phyloP scores from a whole-genome alignment of 2,888 invertebrate species.

The Argyra leucocephala region DNA sequence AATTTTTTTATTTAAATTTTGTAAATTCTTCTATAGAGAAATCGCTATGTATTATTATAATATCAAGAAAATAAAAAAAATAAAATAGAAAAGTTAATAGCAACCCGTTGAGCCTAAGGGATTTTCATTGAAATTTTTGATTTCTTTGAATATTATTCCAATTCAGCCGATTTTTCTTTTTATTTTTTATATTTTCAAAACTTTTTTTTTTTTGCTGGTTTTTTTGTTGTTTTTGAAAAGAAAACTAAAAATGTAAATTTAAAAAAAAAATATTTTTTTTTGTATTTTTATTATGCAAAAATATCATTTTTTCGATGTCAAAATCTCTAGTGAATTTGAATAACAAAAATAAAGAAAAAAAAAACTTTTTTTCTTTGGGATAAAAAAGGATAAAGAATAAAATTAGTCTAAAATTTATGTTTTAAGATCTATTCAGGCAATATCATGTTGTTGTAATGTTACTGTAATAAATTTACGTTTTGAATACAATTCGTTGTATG shows the following conservation, averaged over 20 bases:
- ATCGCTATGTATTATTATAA: too few species aligned
- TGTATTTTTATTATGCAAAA: neutral
- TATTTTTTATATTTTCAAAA: neutral
- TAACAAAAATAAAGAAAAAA: neutral
- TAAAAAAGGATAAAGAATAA: neutral
- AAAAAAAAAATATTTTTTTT: neutral
- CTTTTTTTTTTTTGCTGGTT: neutral
- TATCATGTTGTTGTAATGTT: too few species aligned
- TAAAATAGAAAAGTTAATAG: too few species aligned
- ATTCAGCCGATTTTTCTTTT: neutral
- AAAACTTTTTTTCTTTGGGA: neutral
- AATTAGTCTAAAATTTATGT: neutral
- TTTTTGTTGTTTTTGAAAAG: neutral
- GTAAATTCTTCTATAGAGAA: too few species aligned
- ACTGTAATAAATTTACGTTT: too few species aligned
- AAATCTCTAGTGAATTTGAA: neutral
- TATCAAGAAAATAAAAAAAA: too few species aligned
- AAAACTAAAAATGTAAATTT: neutral
- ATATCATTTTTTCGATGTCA: neutral
- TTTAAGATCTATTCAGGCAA: neutral
- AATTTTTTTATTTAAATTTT: too few species aligned
- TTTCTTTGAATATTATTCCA: neutral
- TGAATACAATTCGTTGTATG: too few species aligned
- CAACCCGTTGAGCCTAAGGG: neutral
- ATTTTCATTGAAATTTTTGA: neutral